phyloP scores from a whole-genome alignment of 2,888 invertebrate genomes.

The Palloptera scutellata region DNA sequence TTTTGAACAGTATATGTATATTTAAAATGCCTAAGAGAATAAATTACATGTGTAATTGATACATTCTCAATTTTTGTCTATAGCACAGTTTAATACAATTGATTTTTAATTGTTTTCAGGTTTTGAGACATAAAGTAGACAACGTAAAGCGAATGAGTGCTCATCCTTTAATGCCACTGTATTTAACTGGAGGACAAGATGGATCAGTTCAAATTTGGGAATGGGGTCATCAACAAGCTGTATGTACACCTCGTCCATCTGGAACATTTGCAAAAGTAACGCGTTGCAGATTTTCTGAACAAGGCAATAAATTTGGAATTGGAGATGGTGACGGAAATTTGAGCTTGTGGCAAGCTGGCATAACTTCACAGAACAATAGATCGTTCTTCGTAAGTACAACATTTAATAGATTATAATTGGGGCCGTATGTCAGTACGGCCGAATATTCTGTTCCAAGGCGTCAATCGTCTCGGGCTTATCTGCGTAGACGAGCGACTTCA shows the following conservation, averaged over 20 bases:
- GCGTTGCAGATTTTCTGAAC: slow-evolving; percentile 92
- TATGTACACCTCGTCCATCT: slow-evolving; percentile 89
- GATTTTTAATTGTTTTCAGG: slow-evolving; percentile 69
- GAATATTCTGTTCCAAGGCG: too few species aligned
- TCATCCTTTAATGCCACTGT: slow-evolving; percentile 94
- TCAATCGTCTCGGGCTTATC: too few species aligned
- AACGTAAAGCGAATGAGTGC: slow-evolving; percentile 95
- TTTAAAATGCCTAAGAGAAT: too few species aligned
- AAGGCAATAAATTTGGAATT: slow-evolving; percentile 98
- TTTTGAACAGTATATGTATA: too few species aligned
- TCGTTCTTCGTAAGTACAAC: slow-evolving; percentile 85
- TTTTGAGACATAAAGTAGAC: slow-evolving; percentile 91
- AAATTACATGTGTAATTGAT: too few species aligned
- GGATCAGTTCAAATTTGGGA: slow-evolving; percentile 97
- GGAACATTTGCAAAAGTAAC: slow-evolving; percentile 97
- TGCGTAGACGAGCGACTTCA: too few species aligned
- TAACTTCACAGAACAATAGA: slow-evolving; percentile 76
- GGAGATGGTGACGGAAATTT: slow-evolving; percentile 97
- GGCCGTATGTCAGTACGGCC: too few species aligned
- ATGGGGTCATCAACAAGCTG: slow-evolving; percentile 94
- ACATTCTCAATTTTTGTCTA: too few species aligned
- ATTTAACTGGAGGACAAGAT: slow-evolving; percentile 94
- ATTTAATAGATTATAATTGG: not conserved
- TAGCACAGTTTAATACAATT: too few species aligned
- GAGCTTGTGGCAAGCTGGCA: slow-evolving; percentile 92